These are phyloP conservation scores for Mylabris sibirica DNA, from an alignment of 2,888 invertebrate species.

Conservation along the genomic window DNA sequence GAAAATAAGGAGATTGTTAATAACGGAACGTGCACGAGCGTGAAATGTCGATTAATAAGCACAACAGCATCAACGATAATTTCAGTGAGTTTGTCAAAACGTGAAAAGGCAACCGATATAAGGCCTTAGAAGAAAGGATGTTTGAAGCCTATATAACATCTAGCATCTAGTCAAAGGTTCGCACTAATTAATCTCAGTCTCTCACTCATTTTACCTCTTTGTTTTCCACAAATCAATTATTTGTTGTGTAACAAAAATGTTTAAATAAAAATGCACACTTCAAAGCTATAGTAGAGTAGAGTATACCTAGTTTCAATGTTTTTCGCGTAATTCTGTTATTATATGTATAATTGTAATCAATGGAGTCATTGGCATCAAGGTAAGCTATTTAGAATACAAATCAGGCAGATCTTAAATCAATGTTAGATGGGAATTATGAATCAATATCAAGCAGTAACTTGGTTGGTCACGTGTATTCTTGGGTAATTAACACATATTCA, in stretches of 20 bases:
- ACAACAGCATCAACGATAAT: background rate
- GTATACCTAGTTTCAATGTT: no score
- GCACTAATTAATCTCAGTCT: slow-evolving; percentile 43
- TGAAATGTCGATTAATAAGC: slow-evolving; percentile 13
- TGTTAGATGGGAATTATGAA: background rate
- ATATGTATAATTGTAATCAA: no score
- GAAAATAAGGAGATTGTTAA: background rate
- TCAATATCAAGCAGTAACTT: slow-evolving; percentile 62
- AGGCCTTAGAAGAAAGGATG: background rate
- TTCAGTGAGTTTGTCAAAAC: slow-evolving; percentile 10
- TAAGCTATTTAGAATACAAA: background rate
- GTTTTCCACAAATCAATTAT: slow-evolving; percentile 39
- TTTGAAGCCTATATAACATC: slow-evolving; percentile 22
- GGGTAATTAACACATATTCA: slow-evolving; percentile 95
- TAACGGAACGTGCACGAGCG: slow-evolving; percentile 12
- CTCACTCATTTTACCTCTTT: slow-evolving; percentile 32
- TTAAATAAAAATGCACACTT: background rate
- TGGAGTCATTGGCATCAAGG: background rate
- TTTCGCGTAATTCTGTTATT: no score
- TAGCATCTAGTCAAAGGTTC: slow-evolving; percentile 36
- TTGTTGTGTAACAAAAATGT: background rate
- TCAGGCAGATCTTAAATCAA: background rate
- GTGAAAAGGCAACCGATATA: slow-evolving; percentile 9
- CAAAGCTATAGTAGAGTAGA: no score
- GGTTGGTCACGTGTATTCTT: slow-evolving; percentile 98